Conservation (phyloP, 1,140 invertebrate species). For the Anoplophora glabripennis region DNA sequence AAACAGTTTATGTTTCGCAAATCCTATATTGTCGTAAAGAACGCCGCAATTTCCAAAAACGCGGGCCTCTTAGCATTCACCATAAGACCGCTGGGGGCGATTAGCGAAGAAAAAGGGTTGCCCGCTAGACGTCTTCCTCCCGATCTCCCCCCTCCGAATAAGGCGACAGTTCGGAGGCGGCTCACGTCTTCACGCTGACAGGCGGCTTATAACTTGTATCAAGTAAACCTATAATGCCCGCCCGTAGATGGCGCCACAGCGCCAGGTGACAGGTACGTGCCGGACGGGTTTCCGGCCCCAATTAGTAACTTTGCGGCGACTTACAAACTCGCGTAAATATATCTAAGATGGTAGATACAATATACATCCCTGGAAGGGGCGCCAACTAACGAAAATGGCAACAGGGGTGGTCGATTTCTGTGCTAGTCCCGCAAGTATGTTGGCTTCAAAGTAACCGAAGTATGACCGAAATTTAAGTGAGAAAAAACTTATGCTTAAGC, state of each 20-base stretch:
- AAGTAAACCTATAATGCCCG: conserved; percentile 37
- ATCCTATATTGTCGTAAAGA: background rate
- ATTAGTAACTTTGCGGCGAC: conserved; percentile 33
- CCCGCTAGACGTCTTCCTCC: background rate
- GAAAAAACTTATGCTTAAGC: background rate
- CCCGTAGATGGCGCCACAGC: conserved; percentile 28
- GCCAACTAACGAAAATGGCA: background rate
- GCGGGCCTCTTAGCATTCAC: conserved; percentile 10
- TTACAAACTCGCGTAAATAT: conserved; percentile 14
- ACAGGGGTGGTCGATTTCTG: too few species aligned
- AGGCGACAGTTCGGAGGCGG: conserved; percentile 32
- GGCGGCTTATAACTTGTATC: conserved; percentile 42
- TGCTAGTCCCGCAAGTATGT: background rate
- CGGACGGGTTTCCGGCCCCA: conserved; percentile 28
- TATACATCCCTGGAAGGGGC: conserved; percentile 3
- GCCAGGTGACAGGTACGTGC: conserved; percentile 42
- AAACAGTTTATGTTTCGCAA: too few species aligned
- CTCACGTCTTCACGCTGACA: conserved; percentile 38
- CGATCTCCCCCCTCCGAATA: background rate
- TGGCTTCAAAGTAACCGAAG: too few species aligned
- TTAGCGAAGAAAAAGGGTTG: conserved; percentile 21
- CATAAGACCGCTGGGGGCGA: conserved; percentile 13
- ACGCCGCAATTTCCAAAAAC: background rate
- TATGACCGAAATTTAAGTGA: background rate
- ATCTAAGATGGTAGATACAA: conserved; percentile 1